Percentiles rank a stretch among this genome's conserved stretches.
Conservation (phyloP, 2,888 invertebrate species). For the Acanthosepion lycidas region DNA sequence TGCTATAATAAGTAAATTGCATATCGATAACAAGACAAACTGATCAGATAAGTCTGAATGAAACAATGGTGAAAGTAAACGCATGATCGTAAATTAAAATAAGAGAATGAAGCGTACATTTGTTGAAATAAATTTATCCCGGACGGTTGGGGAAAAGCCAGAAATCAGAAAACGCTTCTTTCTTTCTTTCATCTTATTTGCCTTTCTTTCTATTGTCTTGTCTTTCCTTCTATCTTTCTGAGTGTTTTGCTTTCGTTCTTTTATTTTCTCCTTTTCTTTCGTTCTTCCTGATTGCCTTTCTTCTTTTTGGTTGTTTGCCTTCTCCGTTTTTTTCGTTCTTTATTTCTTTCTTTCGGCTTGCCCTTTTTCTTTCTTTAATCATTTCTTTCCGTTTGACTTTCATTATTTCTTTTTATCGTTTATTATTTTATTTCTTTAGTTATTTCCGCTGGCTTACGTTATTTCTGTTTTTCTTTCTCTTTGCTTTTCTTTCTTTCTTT, state of each 20-base stretch:
- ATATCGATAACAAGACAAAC: not conserved
- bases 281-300: not conserved
- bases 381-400: too few relatives aligned
- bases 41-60: not conserved
- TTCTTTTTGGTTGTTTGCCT: too few relatives aligned
- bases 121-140: not conserved
- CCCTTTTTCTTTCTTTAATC: too few relatives aligned
- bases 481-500: too few relatives aligned
- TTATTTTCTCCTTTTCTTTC: not conserved
- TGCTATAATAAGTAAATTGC: slow-evolving; percentile 1
- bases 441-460: too few relatives aligned
- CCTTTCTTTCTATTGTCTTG: too few relatives aligned
- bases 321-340: too few relatives aligned
- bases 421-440: too few relatives aligned
- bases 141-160: not conserved
- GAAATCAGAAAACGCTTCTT: not conserved
- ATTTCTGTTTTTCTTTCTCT: too few relatives aligned
- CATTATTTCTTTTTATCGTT: too few relatives aligned
- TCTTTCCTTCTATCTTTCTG: too few relatives aligned
- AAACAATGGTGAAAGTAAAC: not conserved
- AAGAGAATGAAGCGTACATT: not conserved
- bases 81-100: not conserved
- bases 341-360: too few relatives aligned
- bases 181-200: not conserved
- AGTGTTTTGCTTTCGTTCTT: not conserved